These are phyloP conservation scores for Metellina segmentata DNA, from an alignment of 2,888 invertebrate species.

Conservation along the genomic window DNA sequence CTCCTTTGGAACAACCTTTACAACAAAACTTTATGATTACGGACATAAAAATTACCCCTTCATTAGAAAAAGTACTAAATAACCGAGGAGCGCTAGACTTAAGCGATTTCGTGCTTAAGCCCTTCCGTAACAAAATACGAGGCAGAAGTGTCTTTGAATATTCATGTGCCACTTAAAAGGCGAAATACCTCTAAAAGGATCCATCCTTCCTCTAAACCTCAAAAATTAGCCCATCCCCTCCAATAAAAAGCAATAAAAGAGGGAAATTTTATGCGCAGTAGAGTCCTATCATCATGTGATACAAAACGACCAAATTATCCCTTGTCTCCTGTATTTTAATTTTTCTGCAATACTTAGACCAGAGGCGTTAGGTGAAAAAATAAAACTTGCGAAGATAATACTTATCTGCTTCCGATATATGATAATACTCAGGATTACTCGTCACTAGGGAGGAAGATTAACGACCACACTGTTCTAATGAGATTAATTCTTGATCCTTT, in stretches of 20 bases:
- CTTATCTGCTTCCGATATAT: slow-evolving; percentile 31
- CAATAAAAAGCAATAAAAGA: neutral
- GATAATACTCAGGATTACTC: slow-evolving; percentile 59
- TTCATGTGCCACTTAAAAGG: slow-evolving; percentile 43
- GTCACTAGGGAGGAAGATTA: slow-evolving; percentile 39
- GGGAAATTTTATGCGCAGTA: slow-evolving; percentile 40
- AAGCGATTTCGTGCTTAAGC: neutral
- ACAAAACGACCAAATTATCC: slow-evolving; percentile 9
- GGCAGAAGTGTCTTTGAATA: slow-evolving; percentile 36
- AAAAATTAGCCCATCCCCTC: neutral
- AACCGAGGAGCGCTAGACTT: neutral
- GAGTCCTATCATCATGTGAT: slow-evolving; percentile 32
- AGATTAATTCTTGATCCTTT: slow-evolving; percentile 63
- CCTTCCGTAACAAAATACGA: neutral
- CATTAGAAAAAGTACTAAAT: neutral
- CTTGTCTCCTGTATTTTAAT: slow-evolving; percentile 6
- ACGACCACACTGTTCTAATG: slow-evolving; percentile 55
- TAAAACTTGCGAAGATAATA: neutral
- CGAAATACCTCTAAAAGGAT: no score
- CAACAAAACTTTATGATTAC: neutral
- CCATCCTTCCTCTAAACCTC: no score
- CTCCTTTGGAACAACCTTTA: neutral
- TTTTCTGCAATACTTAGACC: slow-evolving; percentile 16
- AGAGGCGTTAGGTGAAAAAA: neutral
- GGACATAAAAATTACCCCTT: neutral